These are phyloP conservation scores for Sternotherus odoratus DNA, from an alignment of 2,797 vertebrate genomes.

Conservation along the genomic window DNA sequence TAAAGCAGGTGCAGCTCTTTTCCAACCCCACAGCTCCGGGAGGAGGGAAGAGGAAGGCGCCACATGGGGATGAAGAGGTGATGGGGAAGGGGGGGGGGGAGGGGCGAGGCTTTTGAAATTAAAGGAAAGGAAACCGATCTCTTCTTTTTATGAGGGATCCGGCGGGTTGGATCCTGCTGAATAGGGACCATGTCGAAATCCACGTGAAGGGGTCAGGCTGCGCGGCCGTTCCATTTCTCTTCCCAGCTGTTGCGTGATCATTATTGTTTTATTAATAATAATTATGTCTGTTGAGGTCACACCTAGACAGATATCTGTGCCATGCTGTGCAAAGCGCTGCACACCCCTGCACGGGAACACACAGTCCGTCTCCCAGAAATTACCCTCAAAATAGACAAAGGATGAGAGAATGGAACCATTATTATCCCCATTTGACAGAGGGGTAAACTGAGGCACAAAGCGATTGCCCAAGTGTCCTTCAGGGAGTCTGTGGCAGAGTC, in stretches of 20 bases:
- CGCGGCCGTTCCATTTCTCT: not conserved
- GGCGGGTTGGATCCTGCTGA: not conserved
- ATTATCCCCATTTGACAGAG: not conserved
- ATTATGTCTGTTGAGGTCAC: not conserved
- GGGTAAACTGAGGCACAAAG: not conserved
- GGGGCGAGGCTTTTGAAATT: conserved; percentile 39
- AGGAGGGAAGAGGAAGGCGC: not conserved
- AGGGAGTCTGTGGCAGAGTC: not conserved
- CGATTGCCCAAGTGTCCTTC: not conserved
- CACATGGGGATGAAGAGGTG: not conserved
- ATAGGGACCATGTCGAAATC: not conserved
- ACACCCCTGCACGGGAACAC: not conserved
- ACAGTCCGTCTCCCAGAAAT: not conserved
- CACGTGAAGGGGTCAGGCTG: not conserved
- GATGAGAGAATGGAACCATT: not conserved
- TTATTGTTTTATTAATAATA: not conserved
- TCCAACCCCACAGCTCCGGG: conserved; percentile 5
- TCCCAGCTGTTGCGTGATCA: not conserved
- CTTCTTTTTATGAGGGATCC: not conserved
- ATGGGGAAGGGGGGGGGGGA: not conserved
- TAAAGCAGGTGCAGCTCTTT: conserved; percentile 80
- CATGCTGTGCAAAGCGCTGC: not conserved
- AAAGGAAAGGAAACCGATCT: conserved; percentile 49
- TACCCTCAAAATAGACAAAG: not conserved
- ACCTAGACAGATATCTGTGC: not conserved